These are phyloP conservation scores for Papilio dardanus DNA, from an alignment of 1,140 invertebrate genomes.

Conservation along the genomic window DNA sequence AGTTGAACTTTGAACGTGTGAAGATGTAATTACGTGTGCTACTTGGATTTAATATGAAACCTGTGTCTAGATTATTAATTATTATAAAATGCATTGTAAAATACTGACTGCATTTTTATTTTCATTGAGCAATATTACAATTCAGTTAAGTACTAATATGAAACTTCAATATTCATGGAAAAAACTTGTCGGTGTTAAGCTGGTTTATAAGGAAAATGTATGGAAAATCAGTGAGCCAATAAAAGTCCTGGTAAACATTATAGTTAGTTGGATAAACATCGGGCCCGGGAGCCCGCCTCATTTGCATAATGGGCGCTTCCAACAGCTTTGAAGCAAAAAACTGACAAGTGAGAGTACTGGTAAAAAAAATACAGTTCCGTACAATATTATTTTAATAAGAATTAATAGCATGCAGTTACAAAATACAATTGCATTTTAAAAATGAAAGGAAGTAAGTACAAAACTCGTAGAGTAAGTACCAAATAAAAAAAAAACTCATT, in stretches of 20 bases:
- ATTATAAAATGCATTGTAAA: neutral
- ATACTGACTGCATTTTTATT: neutral
- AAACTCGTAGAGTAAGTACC: too few relatives aligned
- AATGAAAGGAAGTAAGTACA: too few relatives aligned
- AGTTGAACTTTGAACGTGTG: too few relatives aligned
- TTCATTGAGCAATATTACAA: neutral
- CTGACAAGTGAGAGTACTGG: neutral
- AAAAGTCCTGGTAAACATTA: constrained; percentile 54
- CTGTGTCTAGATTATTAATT: too few relatives aligned
- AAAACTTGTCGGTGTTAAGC: neutral
- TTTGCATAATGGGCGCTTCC: constrained; percentile 69
- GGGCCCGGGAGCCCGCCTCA: constrained; percentile 48
- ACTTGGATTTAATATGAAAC: too few relatives aligned
- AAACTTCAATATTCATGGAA: constrained; percentile 7
- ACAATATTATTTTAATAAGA: constrained; percentile 24
- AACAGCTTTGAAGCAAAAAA: constrained; percentile 67
- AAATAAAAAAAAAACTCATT: too few relatives aligned
- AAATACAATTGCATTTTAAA: neutral
- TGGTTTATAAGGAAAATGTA: constrained; percentile 27
- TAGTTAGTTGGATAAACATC: constrained; percentile 64
- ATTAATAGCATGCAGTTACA: neutral
- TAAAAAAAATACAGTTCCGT: constrained; percentile 13
- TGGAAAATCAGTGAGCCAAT: constrained; percentile 42
- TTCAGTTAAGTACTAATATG: neutral
- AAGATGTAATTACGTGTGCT: too few relatives aligned